Conservation (phyloP, 2,888 invertebrate genomes). For the Polyommatus iphigenia region DNA sequence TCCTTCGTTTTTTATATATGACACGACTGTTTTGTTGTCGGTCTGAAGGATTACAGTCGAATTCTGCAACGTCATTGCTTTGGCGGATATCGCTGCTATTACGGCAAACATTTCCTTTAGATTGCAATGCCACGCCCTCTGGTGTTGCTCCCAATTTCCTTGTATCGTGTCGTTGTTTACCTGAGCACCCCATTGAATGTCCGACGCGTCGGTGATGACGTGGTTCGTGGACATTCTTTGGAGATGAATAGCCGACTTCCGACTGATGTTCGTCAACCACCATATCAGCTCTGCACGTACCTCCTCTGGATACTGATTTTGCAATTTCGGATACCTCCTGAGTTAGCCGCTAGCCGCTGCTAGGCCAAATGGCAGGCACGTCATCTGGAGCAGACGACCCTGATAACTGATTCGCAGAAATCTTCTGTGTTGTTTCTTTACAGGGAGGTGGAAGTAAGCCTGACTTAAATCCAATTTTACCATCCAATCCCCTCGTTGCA, state of each 20-base stretch:
- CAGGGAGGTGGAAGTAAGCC: neutral
- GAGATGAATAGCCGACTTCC: neutral
- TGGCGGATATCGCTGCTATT: neutral
- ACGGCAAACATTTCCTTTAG: neutral
- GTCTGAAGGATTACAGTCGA: slow-evolving; percentile 39
- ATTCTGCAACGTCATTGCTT: slow-evolving; percentile 18
- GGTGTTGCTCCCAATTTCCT: neutral
- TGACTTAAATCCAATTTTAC: slow-evolving; percentile 26
- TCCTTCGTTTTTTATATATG: slow-evolving; percentile 43
- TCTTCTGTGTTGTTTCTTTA: slow-evolving; percentile 21
- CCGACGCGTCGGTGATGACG: slow-evolving; percentile 3
- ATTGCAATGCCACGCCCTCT: neutral
- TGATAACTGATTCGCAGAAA: slow-evolving; percentile 25
- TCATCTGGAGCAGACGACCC: slow-evolving; percentile 37
- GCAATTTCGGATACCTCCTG: neutral
- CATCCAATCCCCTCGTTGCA: neutral
- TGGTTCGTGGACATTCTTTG: neutral
- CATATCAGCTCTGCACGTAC: neutral
- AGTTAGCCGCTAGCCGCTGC: slow-evolving; percentile 35
- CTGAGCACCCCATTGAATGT: neutral
- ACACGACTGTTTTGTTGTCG: slow-evolving; percentile 43
- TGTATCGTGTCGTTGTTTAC: neutral
- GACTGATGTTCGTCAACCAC: neutral
- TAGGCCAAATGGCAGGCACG: slow-evolving; percentile 41
- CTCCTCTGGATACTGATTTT: neutral